Evolutionary conservation across 2,888 invertebrate species (phyloP), one percentile per base, ranked within the genome.

Genomic region (Marasmarcha lunaedactyla): DNA sequence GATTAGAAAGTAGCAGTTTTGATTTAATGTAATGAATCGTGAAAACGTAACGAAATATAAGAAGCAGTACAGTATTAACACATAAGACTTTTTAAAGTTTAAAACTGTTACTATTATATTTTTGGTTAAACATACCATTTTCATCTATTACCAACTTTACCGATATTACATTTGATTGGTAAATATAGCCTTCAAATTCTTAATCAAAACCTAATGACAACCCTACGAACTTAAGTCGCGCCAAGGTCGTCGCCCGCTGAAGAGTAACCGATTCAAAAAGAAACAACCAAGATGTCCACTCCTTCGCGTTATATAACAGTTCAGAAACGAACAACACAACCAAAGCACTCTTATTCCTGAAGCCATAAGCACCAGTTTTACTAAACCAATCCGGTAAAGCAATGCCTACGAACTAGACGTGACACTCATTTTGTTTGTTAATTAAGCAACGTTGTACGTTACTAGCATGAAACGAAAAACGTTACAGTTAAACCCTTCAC

Each of bases 201-300:
- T n/a, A n/a, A n/a, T n/a, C n/a, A n/a, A n/a, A n/a, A n/a, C n/a
- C n/a, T n/a, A 33, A 30, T 43, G 61, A 47, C 68, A 73, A 42
- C 73, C 72, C 67, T 72, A 58, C 26, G 45, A 51, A 50, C 55
- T 50, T 60, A 46, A 56, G 52, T 55, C 51, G 52, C 55, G 54
- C 43, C 48, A 61, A 61, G 76, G 78, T 79, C 79, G 66, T 66
- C 63, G 77, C 47, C 71, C 81, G 67, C 39, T 43, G 49, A 54
- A 72, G 69, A 62, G 63, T 51, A 52, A 49, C 62, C 60, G 61
- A 30, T 30, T 4, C 30, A 30, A 68, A 71, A 77, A 76, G 70
- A 79, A 78, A 76, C 67, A 72, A 66, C 71, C 64, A 71, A 78
- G 74, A 73, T 70, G 71, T 73, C 72, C 72, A 56, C 54, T 61